Evolutionary conservation across 2,113 vertebrate species (phyloP).

Genomic region (Barbus barbus): DNA sequence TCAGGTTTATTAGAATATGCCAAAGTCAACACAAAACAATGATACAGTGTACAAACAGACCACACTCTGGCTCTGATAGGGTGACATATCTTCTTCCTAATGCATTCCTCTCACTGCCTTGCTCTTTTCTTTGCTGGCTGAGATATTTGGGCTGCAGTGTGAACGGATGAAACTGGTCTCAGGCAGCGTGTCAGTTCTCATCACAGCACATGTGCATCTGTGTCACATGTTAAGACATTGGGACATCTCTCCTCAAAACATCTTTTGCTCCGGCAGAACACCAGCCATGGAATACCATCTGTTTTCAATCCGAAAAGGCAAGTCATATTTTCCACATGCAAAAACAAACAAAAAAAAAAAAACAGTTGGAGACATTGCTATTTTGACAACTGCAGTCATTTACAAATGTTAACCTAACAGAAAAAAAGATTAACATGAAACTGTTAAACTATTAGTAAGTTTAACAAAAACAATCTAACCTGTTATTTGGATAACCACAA

Average conservation of each 20-base stretch:
- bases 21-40: not conserved
- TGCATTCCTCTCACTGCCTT: not conserved
- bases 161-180: not conserved
- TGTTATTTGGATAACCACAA: not conserved
- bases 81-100: not conserved
- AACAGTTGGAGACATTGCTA: not conserved
- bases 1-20: not conserved
- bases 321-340: conserved; percentile 47
- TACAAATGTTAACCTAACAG: not conserved
- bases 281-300: conserved; percentile 42
- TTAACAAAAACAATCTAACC: not conserved
- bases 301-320: conserved; percentile 1
- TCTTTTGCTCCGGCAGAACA: conserved; percentile 33
- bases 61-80: not conserved
- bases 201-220: not conserved
- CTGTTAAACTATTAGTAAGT: not conserved
- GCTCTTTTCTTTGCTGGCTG: not conserved
- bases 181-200: not conserved
- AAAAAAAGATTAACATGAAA: not conserved
- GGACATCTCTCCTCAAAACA: conserved; percentile 29
- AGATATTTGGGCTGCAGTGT: not conserved
- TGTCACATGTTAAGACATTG: not conserved
- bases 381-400: conserved; percentile 4
- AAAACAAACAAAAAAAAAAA: not conserved
- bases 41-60: not conserved